phyloP scores from a whole-genome alignment of 2,113 vertebrate species.

The Burhinus oedicnemus region DNA sequence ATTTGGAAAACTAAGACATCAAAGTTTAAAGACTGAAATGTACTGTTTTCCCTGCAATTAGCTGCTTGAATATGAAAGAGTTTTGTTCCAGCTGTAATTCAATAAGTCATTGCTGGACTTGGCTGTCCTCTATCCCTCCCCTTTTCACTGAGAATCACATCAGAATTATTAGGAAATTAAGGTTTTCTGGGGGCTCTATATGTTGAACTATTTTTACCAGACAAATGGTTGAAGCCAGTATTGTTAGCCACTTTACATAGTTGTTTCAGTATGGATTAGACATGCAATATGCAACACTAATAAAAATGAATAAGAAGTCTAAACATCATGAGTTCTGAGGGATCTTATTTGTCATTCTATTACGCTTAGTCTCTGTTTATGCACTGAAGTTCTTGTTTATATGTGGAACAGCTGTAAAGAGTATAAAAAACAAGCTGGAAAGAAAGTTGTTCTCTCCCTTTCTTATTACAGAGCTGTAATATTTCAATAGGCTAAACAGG shows the following conservation, averaged over 20 bases:
- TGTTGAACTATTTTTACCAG: background rate
- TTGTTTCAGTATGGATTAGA: background rate
- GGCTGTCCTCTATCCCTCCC: background rate
- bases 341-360: slow-evolving; percentile 17
- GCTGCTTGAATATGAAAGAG: slow-evolving; percentile 70
- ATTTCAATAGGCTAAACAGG: background rate
- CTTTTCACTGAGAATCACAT: slow-evolving; percentile 45
- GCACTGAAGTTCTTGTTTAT: slow-evolving; percentile 54
- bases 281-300: background rate
- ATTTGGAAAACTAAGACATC: slow-evolving; percentile 70
- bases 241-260: background rate
- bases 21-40: slow-evolving; percentile 67
- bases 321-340: slow-evolving; percentile 7
- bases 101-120: slow-evolving; percentile 58
- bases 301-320: slow-evolving; percentile 35
- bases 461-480: background rate
- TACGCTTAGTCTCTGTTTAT: slow-evolving; percentile 42
- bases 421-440: background rate
- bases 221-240: background rate
- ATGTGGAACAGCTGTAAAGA: slow-evolving; percentile 28
- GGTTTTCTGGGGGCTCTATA: background rate
- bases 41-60: slow-evolving; percentile 67
- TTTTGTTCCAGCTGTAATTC: slow-evolving; percentile 69
- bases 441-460: background rate
- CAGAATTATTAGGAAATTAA: slow-evolving; percentile 59